A percentile compares a stretch with the other conserved stretches of the same genome.
phyloP scores from a whole-genome alignment of 2,797 vertebrate genomes.

The Chiloscyllium punctatum region DNA sequence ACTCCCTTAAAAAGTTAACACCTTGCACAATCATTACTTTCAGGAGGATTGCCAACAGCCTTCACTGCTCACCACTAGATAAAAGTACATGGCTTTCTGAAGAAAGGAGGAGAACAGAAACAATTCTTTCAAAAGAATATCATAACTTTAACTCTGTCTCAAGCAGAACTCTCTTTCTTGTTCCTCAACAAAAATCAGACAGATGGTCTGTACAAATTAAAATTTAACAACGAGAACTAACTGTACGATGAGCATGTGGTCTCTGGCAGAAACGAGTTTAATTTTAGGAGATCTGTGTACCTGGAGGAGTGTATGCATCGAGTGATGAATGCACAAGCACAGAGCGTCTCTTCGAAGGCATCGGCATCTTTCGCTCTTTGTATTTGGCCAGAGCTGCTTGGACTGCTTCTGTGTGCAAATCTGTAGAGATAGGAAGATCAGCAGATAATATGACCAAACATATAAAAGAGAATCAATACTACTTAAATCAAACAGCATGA shows the following conservation, averaged over 20 bases:
- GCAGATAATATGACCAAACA: neutral
- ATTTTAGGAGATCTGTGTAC: conserved; percentile 52
- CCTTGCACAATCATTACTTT: neutral
- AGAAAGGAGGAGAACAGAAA: neutral
- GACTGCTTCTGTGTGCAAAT: conserved; percentile 93
- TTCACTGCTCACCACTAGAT: neutral
- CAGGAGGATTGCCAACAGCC: neutral
- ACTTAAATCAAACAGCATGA: neutral
- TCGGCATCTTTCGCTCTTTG: conserved; percentile 93
- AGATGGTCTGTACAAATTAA: neutral
- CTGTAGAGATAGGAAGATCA: conserved; percentile 50
- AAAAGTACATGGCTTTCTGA: neutral
- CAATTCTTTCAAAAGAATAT: neutral
- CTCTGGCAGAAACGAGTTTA: neutral
- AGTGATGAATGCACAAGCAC: conserved; percentile 80
- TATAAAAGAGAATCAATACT: neutral
- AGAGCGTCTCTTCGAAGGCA: conserved; percentile 91
- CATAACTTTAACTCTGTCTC: neutral
- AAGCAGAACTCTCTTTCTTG: neutral
- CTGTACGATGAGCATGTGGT: neutral
- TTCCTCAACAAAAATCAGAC: neutral
- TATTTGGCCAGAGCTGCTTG: conserved; percentile 91
- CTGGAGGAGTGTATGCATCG: conserved; percentile 88
- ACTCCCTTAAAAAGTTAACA: neutral
- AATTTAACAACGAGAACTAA: neutral